Evolutionary conservation across 2,113 vertebrate species (phyloP), one percentile per base, ranked within the genome.

Genomic region (Pipa parva): DNA sequence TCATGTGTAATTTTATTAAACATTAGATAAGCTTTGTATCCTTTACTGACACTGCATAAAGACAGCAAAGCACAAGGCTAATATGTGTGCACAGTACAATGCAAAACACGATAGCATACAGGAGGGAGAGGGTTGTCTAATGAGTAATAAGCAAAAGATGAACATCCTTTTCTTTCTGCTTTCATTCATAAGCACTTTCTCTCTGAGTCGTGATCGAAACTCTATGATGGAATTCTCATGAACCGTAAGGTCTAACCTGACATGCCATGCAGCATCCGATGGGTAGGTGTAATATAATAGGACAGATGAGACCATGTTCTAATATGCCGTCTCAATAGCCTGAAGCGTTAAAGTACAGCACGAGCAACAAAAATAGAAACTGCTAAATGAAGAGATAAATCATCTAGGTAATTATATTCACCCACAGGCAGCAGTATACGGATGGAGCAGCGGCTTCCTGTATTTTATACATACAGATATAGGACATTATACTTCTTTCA

Each of bases 331-430:
- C 28, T 60, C 48, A 54, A 70, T 61, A 61, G 66, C 66, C 58
- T 61, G 48, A 24, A 61, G 66, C 66, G 27, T 52, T 59, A 52
- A 33, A 61, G 48, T 15, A 42, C 58, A 61, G 66, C 66, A 70
- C 57, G 66, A 70, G 57, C 66, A 67, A 49, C 64, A 59, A 55
- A 67, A 67, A 67, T 67, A 67, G 64, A 39, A 61, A 45, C 66
- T 45, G 66, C 58, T 70, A 60, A 70, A 70, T 54, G 66, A 46
- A 45, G 18, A 26, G 33, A 70, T 52, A 61, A 61, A 60, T 70
- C 58, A 61, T 59, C 37, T 29, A 48, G 57, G 48, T 60, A 70
- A 61, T 70, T 48, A 25, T 36, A 29, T 21, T 42, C 15, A 28
- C 39, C 9, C 21, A 31, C 31, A 17, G 46, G 28, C 55, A 59